These are phyloP conservation scores for Florisuga fusca DNA, from an alignment of 2,797 vertebrate species.

Conservation along the genomic window DNA sequence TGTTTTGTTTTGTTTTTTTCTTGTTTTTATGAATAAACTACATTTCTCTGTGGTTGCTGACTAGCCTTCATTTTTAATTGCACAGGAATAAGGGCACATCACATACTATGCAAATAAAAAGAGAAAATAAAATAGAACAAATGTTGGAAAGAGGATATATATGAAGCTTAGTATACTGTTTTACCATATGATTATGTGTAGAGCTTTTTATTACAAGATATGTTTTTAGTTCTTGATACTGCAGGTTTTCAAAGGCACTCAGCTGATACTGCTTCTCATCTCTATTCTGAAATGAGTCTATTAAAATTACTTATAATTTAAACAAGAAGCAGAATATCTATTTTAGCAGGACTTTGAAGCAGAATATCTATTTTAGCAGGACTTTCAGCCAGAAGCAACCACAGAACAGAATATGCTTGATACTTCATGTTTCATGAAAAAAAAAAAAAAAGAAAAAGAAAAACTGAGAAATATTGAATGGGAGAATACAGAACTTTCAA, in stretches of 20 bases:
- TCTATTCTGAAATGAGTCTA: neutral
- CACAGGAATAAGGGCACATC: neutral
- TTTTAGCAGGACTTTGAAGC: slow-evolving; percentile 26
- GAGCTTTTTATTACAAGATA: neutral
- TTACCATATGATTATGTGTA: neutral
- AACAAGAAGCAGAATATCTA: neutral
- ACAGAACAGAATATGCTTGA: neutral
- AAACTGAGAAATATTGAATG: neutral
- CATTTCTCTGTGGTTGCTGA: neutral
- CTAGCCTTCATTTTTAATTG: neutral
- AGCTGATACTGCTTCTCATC: neutral
- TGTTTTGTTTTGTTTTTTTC: neutral
- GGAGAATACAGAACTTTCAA: neutral
- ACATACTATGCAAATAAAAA: neutral
- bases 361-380: neutral
- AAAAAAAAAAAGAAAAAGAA: neutral
- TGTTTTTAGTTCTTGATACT: neutral
- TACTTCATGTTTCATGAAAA: neutral
- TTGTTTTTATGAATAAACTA: neutral
- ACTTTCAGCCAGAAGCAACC: neutral
- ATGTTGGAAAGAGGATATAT: neutral
- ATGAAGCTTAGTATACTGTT: neutral
- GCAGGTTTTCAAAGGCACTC: neutral
- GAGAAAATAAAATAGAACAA: neutral
- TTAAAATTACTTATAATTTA: slow-evolving; percentile 22